These are phyloP conservation scores for Ischnura elegans DNA, from an alignment of 2,888 invertebrate genomes.

Conservation along the genomic window DNA sequence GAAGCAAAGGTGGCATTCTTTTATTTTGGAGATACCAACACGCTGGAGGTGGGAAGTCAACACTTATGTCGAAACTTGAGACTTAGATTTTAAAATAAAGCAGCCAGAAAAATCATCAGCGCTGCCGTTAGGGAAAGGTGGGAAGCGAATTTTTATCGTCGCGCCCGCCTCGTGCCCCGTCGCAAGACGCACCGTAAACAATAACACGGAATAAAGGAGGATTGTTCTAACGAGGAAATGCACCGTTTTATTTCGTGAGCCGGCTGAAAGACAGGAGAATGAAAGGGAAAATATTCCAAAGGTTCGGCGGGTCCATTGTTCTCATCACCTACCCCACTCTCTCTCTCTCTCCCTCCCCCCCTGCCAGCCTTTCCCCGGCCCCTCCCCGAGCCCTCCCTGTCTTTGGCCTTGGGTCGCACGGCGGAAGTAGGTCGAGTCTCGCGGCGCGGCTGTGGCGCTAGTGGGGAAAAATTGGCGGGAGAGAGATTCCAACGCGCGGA, in stretches of 20 bases:
- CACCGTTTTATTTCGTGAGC: slow-evolving; percentile 42
- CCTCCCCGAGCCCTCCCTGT: not conserved
- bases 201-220: slow-evolving; percentile 44
- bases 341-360: not conserved
- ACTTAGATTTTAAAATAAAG: not conserved
- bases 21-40: not conserved
- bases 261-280: slow-evolving; percentile 20
- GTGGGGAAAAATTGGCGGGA: not conserved
- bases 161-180: not conserved
- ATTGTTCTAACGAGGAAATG: slow-evolving; percentile 63
- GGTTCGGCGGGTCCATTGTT: slow-evolving; percentile 57
- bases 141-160: not conserved
- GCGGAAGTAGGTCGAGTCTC: slow-evolving; percentile 45
- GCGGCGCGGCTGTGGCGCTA: not conserved
- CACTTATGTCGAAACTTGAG: not conserved
- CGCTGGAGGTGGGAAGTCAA: not conserved
- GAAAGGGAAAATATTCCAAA: slow-evolving; percentile 63
- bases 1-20: not conserved
- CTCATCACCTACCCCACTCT: too few species aligned
- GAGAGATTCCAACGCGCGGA: not conserved
- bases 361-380: not conserved
- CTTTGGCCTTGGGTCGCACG: slow-evolving; percentile 64
- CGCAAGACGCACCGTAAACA: not conserved
- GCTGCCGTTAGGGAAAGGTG: not conserved
- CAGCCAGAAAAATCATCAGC: not conserved